Conservation (phyloP, 2,797 vertebrate species). For the Pangasius mekongensis region DNA sequence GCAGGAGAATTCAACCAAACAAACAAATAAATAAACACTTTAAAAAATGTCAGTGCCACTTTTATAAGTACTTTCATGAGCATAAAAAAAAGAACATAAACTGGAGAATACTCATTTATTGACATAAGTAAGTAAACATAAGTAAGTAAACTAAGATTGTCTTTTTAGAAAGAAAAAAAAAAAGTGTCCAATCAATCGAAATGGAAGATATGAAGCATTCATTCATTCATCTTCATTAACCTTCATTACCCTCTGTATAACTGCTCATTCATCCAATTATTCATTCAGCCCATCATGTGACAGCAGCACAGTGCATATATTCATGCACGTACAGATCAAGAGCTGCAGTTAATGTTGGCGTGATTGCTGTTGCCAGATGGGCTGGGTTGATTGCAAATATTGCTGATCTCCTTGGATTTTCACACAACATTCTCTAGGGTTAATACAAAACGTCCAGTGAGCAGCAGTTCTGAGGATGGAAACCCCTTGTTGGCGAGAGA, state of each 20-base stretch:
- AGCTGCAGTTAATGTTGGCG: too few species aligned
- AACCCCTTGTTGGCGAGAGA: background rate
- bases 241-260: background rate
- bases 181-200: background rate
- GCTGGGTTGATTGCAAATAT: too few species aligned
- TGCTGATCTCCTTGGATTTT: too few species aligned
- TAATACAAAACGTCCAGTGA: background rate
- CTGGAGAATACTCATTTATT: background rate
- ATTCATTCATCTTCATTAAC: background rate
- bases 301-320: too few species aligned
- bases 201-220: background rate
- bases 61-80: background rate
- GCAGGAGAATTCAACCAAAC: background rate
- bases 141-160: background rate
- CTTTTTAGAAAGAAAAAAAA: background rate
- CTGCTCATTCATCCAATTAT: background rate
- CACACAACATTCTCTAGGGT: too few species aligned
- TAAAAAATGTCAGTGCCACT: background rate
- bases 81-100: background rate
- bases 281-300: background rate
- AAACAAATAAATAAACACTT: background rate
- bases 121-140: too few species aligned
- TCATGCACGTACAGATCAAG: too few species aligned
- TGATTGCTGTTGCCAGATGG: too few species aligned
- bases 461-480: background rate